Evolutionary conservation across 2,888 invertebrate species (phyloP).

Genomic region (Rhamnusium bicolor): DNA sequence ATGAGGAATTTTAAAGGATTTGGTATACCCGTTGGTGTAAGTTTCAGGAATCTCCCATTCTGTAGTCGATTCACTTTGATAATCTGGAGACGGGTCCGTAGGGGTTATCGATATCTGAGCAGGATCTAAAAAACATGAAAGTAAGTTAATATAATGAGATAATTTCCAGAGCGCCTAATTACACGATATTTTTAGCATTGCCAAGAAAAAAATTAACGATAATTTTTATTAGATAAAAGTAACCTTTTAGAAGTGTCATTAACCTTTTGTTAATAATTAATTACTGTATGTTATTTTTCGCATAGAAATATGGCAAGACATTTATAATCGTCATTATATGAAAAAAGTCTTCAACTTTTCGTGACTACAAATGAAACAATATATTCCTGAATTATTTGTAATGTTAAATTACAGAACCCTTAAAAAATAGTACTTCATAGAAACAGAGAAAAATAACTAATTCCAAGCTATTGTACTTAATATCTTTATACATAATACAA

Average conservation of each 20-base stretch:
- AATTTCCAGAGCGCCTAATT: not conserved
- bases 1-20: constrained; percentile 51
- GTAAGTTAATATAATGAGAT: not conserved
- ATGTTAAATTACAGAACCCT: too few species aligned
- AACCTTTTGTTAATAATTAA: too few species aligned
- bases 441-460: too few species aligned
- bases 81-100: not conserved
- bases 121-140: constrained; percentile 35
- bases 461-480: too few species aligned
- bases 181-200: not conserved
- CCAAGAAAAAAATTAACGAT: not conserved
- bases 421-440: too few species aligned
- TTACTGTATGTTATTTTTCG: too few species aligned
- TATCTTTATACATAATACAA: too few species aligned
- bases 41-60: constrained; percentile 42
- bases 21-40: constrained; percentile 52
- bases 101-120: constrained; percentile 15
- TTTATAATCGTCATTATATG: too few species aligned
- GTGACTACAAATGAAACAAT: too few species aligned
- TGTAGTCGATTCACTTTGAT: not conserved
- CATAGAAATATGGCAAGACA: too few species aligned
- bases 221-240: not conserved
- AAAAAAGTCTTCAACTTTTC: too few species aligned
- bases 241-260: not conserved
- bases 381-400: too few species aligned